Base-by-base conservation (phyloP, 2,797 vertebrate genomes). In the Thalassophryne amazonica region DNA sequence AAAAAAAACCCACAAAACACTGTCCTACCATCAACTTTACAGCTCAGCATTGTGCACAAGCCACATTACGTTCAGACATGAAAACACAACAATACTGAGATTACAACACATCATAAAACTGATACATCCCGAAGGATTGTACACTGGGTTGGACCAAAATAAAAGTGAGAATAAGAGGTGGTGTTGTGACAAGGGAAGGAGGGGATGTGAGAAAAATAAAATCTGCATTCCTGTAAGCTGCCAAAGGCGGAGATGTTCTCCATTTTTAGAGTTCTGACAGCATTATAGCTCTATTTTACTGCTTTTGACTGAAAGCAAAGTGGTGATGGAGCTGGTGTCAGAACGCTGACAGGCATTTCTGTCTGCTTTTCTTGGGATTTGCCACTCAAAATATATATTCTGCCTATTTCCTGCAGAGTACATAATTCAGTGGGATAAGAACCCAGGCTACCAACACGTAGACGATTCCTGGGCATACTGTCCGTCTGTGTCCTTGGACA, bases 251-350 rank as follows among this genome's bases (percentile, higher is more conserved):
- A 53, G 45, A 41, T 48, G 55, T 45, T 60, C 47, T 59, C 35
- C 25, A 58, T 85, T 84, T 84, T 82, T 77, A 80, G 75, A 64
- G 63, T 16, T n/a, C 55, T 77, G 83, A 81, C 76, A 78, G 69
- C 18, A 25, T 69, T 77, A 62, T 35, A 45, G 64, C 77, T 78
- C 55, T 19, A 61, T 76, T 76, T 78, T 67, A 49, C 59, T 55
- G 17, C 4, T 13, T 20, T 39, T 20, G 42, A 57, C 61, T 71
- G 53, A 50, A 68, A 81, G 64, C 43, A 62, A 53, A 76, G 62
- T 60, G 58, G 52, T n/a, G n/a, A n/a, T n/a, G n/a, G n/a, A n/a
- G 33, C 60, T 11, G 1, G 23, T 69, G 60, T 68, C 59, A 15
- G 20, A 55, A 17, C 2, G 25, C 33, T 72, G 67, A 70, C 68